A percentile compares a stretch with the other conserved stretches of the same genome.
These are phyloP conservation scores for Smittia sp. DNA, from an alignment of 2,888 invertebrate species.

Conservation along the genomic window DNA sequence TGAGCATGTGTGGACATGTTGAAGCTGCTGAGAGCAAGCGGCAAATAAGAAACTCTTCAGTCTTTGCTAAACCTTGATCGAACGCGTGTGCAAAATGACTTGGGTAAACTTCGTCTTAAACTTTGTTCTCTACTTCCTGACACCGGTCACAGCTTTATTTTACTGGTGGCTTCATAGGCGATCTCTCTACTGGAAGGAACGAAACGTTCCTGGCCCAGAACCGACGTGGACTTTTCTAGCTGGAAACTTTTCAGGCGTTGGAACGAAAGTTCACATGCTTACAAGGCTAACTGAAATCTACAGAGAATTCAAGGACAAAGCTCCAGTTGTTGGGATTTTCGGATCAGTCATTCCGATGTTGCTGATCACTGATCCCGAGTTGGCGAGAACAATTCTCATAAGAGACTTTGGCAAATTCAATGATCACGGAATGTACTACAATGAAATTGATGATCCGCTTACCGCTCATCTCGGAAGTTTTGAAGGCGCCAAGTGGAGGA, in stretches of 20 bases:
- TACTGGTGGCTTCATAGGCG: not conserved
- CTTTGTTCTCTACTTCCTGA: not conserved
- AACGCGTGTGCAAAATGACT: too few species aligned
- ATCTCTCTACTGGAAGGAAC: conserved; percentile 43
- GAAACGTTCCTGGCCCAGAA: conserved; percentile 40
- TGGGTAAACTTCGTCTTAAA: too few species aligned
- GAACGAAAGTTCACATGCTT: not conserved
- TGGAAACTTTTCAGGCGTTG: conserved; percentile 42
- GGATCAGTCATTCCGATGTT: conserved; percentile 40
- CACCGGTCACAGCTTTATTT: not conserved
- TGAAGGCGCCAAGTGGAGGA: conserved; percentile 56
- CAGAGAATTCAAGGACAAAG: conserved; percentile 44
- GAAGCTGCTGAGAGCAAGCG: too few species aligned
- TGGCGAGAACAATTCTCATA: conserved; percentile 48
- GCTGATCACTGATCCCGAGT: conserved; percentile 46
- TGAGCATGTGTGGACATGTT: too few species aligned
- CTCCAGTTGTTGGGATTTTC: conserved; percentile 15
- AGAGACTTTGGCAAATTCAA: conserved; percentile 51
- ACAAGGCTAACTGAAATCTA: conserved; percentile 44
- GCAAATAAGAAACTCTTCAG: too few species aligned
- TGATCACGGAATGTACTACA: conserved; percentile 48
- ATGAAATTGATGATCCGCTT: conserved; percentile 48
- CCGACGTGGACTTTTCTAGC: conserved; percentile 42
- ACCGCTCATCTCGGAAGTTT: conserved; percentile 45
- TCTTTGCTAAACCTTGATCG: too few species aligned